Percentiles rank a stretch among this genome's conserved stretches.
Evolutionary conservation across 2,113 vertebrate species (phyloP).

Genomic region (Myiagra hebetior): DNA sequence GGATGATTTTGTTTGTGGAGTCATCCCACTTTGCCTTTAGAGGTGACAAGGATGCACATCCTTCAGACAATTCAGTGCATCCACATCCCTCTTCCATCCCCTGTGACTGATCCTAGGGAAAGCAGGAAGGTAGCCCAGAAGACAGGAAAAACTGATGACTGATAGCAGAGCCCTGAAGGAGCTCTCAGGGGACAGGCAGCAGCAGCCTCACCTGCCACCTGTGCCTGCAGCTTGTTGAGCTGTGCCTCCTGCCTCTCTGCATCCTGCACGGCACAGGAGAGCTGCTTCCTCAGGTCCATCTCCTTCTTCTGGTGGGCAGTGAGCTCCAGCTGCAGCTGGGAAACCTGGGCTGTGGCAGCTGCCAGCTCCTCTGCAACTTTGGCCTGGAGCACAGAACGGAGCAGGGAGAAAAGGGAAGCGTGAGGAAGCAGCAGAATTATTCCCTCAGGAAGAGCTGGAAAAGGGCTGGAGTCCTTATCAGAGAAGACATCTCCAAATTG

Average conservation of each 20-base stretch:
- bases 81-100: neutral
- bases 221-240: conserved; percentile 72
- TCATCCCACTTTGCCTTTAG: neutral
- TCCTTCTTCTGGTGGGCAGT: conserved; percentile 85
- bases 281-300: conserved; percentile 78
- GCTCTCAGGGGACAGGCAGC: neutral
- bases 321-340: conserved; percentile 87
- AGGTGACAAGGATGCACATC: neutral
- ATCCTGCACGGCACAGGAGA: conserved; percentile 77
- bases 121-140: neutral
- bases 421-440: neutral
- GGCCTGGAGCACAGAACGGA: conserved; percentile 67
- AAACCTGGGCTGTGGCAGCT: conserved; percentile 79
- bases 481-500: neutral
- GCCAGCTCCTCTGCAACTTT: conserved; percentile 88
- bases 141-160: neutral
- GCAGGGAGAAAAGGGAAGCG: neutral
- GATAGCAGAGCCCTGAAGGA: neutral
- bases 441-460: neutral
- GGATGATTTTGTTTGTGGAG: neutral
- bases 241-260: conserved; percentile 66
- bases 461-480: neutral
- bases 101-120: neutral
- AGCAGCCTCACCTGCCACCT: conserved; percentile 78
- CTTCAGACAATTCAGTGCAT: neutral